Conservation (phyloP, 1,140 invertebrate genomes). For the Mycetomoellerius zeteki region DNA sequence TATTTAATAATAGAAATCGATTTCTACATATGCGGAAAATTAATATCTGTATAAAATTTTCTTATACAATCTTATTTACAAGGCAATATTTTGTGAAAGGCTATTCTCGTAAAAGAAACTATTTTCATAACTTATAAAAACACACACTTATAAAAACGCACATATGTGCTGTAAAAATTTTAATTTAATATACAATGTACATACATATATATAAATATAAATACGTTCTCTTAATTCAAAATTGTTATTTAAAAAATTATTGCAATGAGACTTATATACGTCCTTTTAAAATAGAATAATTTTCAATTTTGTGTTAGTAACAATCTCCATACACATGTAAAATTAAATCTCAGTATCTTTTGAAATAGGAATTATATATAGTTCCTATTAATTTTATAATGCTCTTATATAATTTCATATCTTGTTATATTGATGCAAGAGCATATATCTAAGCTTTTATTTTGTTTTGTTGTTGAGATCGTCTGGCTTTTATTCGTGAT, state of each 20-base stretch:
- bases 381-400: background rate
- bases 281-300: constrained; percentile 3
- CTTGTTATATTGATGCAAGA: background rate
- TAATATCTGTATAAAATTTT: constrained; percentile 22
- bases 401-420: background rate
- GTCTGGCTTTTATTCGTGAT: constrained; percentile 91
- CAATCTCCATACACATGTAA: background rate
- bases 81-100: constrained; percentile 11
- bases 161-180: too few relatives aligned
- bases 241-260: constrained; percentile 17
- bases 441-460: constrained; percentile 75
- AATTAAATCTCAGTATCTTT: constrained; percentile 8
- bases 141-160: background rate
- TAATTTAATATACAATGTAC: too few relatives aligned
- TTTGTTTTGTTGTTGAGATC: constrained; percentile 82
- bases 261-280: background rate
- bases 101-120: background rate
- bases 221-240: constrained; percentile 4
- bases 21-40: constrained; percentile 7
- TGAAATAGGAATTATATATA: background rate
- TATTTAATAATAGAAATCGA: constrained; percentile 22
- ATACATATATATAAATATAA: constrained; percentile 28
- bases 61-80: constrained; percentile 44
- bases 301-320: background rate
- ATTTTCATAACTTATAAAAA: constrained; percentile 6